Evolutionary conservation across 1,140 invertebrate genomes (phyloP).

Genomic region (Sitobion miscanthi): DNA sequence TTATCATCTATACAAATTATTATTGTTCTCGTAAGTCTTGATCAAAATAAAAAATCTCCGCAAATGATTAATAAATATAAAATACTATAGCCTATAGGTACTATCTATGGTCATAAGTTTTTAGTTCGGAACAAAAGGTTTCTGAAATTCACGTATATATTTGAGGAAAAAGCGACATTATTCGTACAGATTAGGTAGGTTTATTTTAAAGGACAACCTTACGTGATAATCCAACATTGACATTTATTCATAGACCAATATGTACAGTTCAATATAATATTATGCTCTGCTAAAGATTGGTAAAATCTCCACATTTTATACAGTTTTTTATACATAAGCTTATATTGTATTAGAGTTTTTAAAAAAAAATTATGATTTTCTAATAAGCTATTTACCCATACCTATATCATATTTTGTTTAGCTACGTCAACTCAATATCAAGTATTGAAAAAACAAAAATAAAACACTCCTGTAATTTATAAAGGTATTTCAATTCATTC

Average conservation of each 20-base stretch:
- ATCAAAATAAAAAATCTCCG: background rate
- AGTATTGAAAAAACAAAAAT: background rate
- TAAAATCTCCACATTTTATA: background rate
- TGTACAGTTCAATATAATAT: background rate
- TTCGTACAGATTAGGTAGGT: background rate
- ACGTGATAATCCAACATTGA: background rate
- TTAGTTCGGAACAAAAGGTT: background rate
- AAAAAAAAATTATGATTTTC: no score
- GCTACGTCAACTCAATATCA: background rate
- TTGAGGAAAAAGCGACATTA: background rate
- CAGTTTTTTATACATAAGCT: no score
- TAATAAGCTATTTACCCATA: background rate
- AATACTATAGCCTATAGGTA: background rate
- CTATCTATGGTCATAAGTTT: background rate
- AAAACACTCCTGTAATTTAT: background rate
- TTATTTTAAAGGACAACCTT: background rate
- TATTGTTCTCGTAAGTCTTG: background rate
- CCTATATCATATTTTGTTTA: background rate
- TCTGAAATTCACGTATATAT: background rate
- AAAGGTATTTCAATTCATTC: background rate
- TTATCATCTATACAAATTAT: background rate
- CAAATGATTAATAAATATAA: background rate
- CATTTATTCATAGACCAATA: background rate
- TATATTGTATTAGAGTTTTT: no score
- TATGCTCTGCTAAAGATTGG: background rate